Evolutionary conservation across 2,888 invertebrate species (phyloP), one percentile per base, ranked within the genome.

Genomic region (Sacculina carcini): DNA sequence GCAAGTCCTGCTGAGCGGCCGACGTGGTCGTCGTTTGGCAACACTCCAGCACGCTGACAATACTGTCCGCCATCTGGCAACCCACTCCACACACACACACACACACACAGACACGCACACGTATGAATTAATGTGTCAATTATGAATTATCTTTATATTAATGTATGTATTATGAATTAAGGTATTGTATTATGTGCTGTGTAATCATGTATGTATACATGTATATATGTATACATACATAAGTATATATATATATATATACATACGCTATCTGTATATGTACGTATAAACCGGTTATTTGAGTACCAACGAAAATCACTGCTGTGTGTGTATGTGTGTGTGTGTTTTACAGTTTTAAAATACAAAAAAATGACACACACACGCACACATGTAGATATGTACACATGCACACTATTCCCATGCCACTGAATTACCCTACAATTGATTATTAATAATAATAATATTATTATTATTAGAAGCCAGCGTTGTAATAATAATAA

Each of bases 21-120:
- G 96, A 87, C 23, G 92, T 90, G 0, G 94, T 90, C 50, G 76
- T 77, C 56, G 90, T 66, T 0, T 92, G 92, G 2, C 92, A 72
- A 0, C 89, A 87, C 54, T 90, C 70, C 64, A 96, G 99, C 66
- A 99, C 98, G 0, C 16, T 12, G 16, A 9, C 19, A 3, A 44
- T 28, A 1, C 16, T 28, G 44, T 16, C 19, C 44, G 29, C n/a
- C 28, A 82, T 55, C 75, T 76, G 0, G 79, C 75, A 26, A 77
- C 74, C 66, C 80, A 83, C 54, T 75, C 70, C 2, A 83, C 65
- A 0, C 74, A 73, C 38, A 76, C 69, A 58, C 79, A 76, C 0
- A 80, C 75, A 59, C 2, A 83, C 65, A 0, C 74, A 73, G 38
- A 76, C 69, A 58, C 79, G 32, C 10, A 10, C 2, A 32, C 12